These are phyloP conservation scores for Heliconius charithonia DNA, from an alignment of 2,888 invertebrate species.

Conservation along the genomic window DNA sequence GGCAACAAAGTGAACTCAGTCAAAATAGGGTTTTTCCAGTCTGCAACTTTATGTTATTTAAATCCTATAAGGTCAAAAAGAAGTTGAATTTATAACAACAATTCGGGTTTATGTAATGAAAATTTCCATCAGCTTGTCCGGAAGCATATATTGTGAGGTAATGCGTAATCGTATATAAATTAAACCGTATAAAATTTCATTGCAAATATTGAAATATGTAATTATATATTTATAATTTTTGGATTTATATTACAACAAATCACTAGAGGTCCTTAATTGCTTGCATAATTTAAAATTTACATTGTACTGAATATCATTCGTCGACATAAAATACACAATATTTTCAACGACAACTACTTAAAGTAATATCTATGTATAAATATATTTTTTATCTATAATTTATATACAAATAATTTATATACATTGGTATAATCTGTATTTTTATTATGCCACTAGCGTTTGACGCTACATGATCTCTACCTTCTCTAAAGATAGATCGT, in stretches of 20 bases:
- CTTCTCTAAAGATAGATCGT: not conserved
- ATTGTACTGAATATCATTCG: no score
- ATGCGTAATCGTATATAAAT: not conserved
- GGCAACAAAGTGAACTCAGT: not conserved
- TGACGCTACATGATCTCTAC: no score
- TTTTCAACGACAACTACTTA: not conserved
- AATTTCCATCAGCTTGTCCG: not conserved
- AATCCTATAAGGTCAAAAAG: not conserved
- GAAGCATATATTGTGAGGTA: not conserved
- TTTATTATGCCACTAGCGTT: no score
- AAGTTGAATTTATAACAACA: not conserved
- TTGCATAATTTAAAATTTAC: no score
- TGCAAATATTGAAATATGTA: not conserved
- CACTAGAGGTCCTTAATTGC: no score
- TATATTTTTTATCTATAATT: no score
- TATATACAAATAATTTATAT: no score
- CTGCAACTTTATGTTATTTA: not conserved
- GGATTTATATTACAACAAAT: no score
- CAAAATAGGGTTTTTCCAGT: constrained; percentile 6
- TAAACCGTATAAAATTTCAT: not conserved
- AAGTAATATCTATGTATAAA: not conserved
- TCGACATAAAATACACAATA: not conserved
- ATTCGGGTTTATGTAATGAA: not conserved
- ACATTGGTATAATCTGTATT: no score
- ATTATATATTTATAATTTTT: not conserved